Percentiles rank a stretch among this genome's conserved stretches.
phyloP scores from a whole-genome alignment of 2,113 vertebrate genomes.

The Phylloscopus trochiloides region DNA sequence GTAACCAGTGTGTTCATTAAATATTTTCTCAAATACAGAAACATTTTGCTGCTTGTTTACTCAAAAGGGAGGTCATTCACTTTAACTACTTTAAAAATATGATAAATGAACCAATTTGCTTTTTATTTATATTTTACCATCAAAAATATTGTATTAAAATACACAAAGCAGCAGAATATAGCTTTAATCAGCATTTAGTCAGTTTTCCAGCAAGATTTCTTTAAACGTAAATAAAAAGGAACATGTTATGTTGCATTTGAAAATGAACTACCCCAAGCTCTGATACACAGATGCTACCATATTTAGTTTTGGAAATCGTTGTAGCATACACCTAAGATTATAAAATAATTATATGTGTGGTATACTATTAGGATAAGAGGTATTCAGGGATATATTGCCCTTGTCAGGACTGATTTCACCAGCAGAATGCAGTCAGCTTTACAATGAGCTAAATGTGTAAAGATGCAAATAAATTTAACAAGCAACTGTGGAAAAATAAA shows the following conservation, averaged over 20 bases:
- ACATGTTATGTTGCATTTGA: neutral
- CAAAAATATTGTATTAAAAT: conserved; percentile 68
- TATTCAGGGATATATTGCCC: neutral
- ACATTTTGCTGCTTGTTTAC: conserved; percentile 75
- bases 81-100: conserved; percentile 71
- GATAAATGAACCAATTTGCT: conserved; percentile 71
- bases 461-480: neutral
- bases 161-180: conserved; percentile 34
- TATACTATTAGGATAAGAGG: neutral
- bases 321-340: neutral
- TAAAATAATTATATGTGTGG: neutral
- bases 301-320: neutral
- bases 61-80: conserved; percentile 72
- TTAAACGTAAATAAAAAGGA: conserved; percentile 34
- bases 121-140: conserved; percentile 74
- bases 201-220: conserved; percentile 21
- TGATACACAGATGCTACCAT: neutral
- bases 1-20: conserved; percentile 73
- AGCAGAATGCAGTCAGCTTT: neutral
- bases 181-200: conserved; percentile 53
- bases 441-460: neutral
- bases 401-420: neutral
- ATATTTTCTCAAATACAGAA: conserved; percentile 71
- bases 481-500: neutral
- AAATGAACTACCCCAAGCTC: neutral